These are phyloP conservation scores for Microtus montanus DNA, from an alignment of 2,113 vertebrate genomes.

Conservation along the genomic window DNA sequence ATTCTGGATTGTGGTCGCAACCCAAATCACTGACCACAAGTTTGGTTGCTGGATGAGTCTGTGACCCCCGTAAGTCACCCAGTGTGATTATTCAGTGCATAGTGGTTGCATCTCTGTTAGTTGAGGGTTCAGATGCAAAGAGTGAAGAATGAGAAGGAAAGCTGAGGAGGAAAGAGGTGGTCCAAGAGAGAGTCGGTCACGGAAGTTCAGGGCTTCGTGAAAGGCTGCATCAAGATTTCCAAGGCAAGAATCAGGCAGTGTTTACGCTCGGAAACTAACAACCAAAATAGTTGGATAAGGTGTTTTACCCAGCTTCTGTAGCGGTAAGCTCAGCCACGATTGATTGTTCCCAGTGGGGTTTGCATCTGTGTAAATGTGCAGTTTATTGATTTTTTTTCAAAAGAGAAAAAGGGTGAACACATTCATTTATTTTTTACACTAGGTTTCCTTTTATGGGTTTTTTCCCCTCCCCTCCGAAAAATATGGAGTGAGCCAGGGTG, in stretches of 20 bases:
- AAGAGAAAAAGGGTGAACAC: slow-evolving; percentile 22
- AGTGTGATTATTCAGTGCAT: neutral
- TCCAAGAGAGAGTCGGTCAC: neutral
- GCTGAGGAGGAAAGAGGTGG: neutral
- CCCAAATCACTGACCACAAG: neutral
- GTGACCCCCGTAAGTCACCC: neutral
- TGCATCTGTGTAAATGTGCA: slow-evolving; percentile 9
- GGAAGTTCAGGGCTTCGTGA: neutral
- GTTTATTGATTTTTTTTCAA: slow-evolving; percentile 35
- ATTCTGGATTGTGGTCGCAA: neutral
- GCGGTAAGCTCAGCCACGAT: slow-evolving; percentile 20
- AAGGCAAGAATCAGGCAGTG: neutral
- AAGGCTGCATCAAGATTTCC: neutral
- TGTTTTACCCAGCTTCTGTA: slow-evolving; percentile 37
- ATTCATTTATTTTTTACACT: slow-evolving; percentile 64
- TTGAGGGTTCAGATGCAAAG: neutral
- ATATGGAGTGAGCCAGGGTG: slow-evolving; percentile 37
- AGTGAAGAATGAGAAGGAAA: neutral
- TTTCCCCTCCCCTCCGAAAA: neutral
- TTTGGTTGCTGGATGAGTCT: neutral
- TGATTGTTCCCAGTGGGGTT: neutral
- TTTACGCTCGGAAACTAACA: slow-evolving; percentile 35
- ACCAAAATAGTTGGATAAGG: slow-evolving; percentile 39
- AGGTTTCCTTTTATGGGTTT: slow-evolving; percentile 52
- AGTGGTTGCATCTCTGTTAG: neutral